Evolutionary conservation across 2,797 vertebrate species (phyloP), one percentile per base, ranked within the genome.

Genomic region (Semaprochilodus insignis): DNA sequence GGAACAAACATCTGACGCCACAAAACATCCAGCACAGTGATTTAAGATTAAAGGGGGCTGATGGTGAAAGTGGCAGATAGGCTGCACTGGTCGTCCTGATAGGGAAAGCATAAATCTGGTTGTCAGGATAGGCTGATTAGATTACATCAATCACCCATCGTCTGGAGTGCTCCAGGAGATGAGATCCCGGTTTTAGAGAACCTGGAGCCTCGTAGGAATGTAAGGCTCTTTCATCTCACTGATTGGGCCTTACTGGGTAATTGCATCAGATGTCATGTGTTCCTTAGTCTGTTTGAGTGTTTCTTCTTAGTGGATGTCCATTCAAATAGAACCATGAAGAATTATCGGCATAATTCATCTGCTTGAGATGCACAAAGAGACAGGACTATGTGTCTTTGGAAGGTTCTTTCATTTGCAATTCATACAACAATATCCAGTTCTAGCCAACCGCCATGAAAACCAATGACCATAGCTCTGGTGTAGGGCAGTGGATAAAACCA

Each of bases 181-280:
- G 63, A 76, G 77, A 76, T 76, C 77, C 34, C 51, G 44, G 77
- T 66, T 72, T 52, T 34, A 2, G 52, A 79, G 66, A 78, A 85
- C 57, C 36, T 76, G 66, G 73, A 81, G 79, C 80, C 71, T 69
- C 27, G 72, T 51, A 55, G 59, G 81, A 83, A 86, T 83, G 69
- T 60, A 34, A 57, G 62, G 21, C 69, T 55, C 83, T 86, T 83
- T 83, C 63, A 83, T 87, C 79, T 85, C 15, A 27, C 62, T 85
- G 81, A 74, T 72, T 78, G 72, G 31, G 14, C 25, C 74, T 84
- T 78, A 82, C 62, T 81, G 72, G 52, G 57, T 87, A 78, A 86
- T 80, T 57, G 69, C 81, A 73, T 88, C 57, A 86, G 55, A 83
- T 54, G 62, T 76, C 77, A 83, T 31, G 51, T 78, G 77, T 27